phyloP scores from a whole-genome alignment of 1,140 invertebrate genomes.

The Drosophila takahashii region DNA sequence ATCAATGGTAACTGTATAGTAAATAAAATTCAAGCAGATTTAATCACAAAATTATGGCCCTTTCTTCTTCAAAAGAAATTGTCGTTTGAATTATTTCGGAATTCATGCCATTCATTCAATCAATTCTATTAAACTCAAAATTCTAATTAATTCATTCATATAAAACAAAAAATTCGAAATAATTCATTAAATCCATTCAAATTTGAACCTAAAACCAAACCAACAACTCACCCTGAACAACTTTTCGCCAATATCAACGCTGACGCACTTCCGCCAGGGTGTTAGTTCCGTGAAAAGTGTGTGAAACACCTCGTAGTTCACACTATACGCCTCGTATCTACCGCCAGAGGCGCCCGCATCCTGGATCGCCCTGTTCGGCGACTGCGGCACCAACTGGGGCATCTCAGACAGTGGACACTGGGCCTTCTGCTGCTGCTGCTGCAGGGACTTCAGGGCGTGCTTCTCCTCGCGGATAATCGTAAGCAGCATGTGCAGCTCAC shows the following conservation, averaged over 20 bases:
- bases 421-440: constrained; percentile 67
- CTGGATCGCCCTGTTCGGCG: constrained; percentile 24
- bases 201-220: background rate
- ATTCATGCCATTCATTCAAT: too few relatives aligned
- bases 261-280: constrained; percentile 93
- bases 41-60: too few relatives aligned
- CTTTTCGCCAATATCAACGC: constrained; percentile 92
- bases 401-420: constrained; percentile 62
- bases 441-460: constrained; percentile 59
- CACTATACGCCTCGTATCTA: constrained; percentile 91
- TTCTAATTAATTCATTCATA: too few relatives aligned
- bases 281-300: constrained; percentile 93
- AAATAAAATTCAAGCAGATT: too few relatives aligned
- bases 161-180: too few relatives aligned
- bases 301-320: constrained; percentile 96
- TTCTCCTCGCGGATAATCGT: constrained; percentile 78
- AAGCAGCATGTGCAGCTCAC: constrained; percentile 90
- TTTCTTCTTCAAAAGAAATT: too few relatives aligned
- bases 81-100: too few relatives aligned
- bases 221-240: constrained; percentile 91
- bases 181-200: background rate
- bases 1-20: too few relatives aligned
- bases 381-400: constrained; percentile 65
- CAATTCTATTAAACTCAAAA: too few relatives aligned
- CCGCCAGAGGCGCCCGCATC: constrained; percentile 29